Evolutionary conservation across 1,140 invertebrate species (phyloP), one percentile per base, ranked within the genome.

Genomic region (Agrypnia vestita): DNA sequence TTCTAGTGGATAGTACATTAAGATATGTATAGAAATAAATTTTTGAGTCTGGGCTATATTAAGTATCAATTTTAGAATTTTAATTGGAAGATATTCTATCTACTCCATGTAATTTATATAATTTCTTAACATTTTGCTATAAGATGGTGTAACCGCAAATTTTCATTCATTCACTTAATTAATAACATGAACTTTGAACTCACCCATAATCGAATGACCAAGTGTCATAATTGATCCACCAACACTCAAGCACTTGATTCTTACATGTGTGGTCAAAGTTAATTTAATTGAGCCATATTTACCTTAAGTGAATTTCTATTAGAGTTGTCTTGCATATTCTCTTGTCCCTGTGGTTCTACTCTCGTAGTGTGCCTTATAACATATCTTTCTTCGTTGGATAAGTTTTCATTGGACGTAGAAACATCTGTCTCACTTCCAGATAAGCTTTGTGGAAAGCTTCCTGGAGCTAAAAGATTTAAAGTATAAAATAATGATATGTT

Each of bases 311-410:
- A 89, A 82, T 90, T 90, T 78, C 86, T 86, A 51, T 87, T 88
- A 64, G 86, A 87, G 46, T 76, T 82, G 81, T 91, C 90, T 80
- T 91, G 91, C 53, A 92, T 88, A 87, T 94, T 95, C 87, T 98
- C 97, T 88, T 97, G 96, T 7, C 96, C 96, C 87, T 97, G 96
- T 11, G 96, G 96, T 86, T 98, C 96, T 85, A 97, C 96, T 47
- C 96, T 89, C 15, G 95, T 93, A 13, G 94, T 96, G 82, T 96
- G 95, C 80, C 92, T 90, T 78, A 97, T 93, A 15, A 96, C 94
- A 90, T 95, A 95, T 81, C 94, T 91, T 86, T 97, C 95, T 88
- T 96, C 95, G 85, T 94, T 92, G 47, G 95, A 96, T 79, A 97
- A 89, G 88, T 97, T 97, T 88, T 97, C 96, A 81, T 94, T 96